Base-by-base conservation (phyloP, 2,888 invertebrate genomes). In the Ochropleura plecta region DNA sequence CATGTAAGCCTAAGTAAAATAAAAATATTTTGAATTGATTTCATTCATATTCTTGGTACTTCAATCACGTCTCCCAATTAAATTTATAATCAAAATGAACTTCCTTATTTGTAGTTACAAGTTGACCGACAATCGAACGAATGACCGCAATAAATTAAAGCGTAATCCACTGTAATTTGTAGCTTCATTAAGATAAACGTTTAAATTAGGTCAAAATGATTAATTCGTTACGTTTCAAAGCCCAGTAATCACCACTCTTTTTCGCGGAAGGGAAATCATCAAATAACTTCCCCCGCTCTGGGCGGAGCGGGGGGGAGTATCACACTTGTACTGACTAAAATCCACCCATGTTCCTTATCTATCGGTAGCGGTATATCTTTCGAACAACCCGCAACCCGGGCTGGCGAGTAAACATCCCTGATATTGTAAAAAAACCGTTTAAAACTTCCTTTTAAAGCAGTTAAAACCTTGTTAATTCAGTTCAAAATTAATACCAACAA, bases 121-220 rank as follows among this genome's bases (percentile, higher is more conserved):
- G n/a, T 48, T 40, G 12, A n/a, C 16, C 48, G 70, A 42, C n/a
- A 53, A 12, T 78, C 16, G 18, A 8, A 14, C n/a, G 14, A 57
- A 49, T 30, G 44, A 16, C 14, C 30, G 16, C 8, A 16, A 69
- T 78, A 51, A 76, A 57, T 75, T 44, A 42, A 55, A 53, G 8
- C 20, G 16, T n/a, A 53, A n/a, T n/a, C 68, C 78, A 12, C 9
- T 53, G 49, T 16, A 60, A 46, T 60, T 70, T 60, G 60, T 44
- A 78, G 60, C 79, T 42, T 76, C 60, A 79, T 79, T 48, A 76
- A 70, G 60, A 44, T 62, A 76, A 76, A 48, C 30, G 7, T 48
- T 78, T 78, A 48, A 78, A 62, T 44, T 46, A 46, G 8, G 16
- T 20, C 0, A 53, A 48, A 51, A n/a, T 70, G 42, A 78, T 78